phyloP scores from a whole-genome alignment of 2,797 vertebrate species.

The Chromis chromis region DNA sequence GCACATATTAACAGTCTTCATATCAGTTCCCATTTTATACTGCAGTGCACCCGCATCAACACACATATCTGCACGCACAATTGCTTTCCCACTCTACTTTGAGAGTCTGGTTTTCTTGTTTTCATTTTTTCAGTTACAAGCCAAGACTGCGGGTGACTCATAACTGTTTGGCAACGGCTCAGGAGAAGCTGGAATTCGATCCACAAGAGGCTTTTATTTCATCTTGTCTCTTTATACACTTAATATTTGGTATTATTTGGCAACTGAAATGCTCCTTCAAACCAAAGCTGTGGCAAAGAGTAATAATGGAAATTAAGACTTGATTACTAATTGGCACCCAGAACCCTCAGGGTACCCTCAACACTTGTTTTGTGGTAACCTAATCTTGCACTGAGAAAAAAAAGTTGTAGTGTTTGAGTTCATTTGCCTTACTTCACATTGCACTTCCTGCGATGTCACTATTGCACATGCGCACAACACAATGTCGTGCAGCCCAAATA shows the following conservation, averaged over 20 bases:
- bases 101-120: constrained; percentile 58
- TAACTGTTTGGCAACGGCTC: constrained; percentile 50
- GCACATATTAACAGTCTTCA: background rate
- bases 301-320: too few relatives aligned
- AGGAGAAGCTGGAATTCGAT: constrained; percentile 45
- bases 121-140: constrained; percentile 51
- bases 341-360: background rate
- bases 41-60: background rate
- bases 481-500: too few relatives aligned
- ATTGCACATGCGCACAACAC: too few relatives aligned
- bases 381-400: background rate
- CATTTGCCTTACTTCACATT: too few relatives aligned
- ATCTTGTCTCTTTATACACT: background rate
- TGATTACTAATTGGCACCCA: too few relatives aligned
- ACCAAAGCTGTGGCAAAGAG: too few relatives aligned
- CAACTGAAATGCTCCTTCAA: background rate
- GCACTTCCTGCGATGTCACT: too few relatives aligned
- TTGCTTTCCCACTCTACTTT: constrained; percentile 31
- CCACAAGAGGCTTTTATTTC: background rate
- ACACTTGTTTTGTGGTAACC: background rate
- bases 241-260: background rate
- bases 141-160: constrained; percentile 57
- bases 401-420: too few relatives aligned
- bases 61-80: constrained; percentile 7
- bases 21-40: background rate